Conservation (phyloP, 2,797 vertebrate genomes). For the Malacoctenus gilli region DNA sequence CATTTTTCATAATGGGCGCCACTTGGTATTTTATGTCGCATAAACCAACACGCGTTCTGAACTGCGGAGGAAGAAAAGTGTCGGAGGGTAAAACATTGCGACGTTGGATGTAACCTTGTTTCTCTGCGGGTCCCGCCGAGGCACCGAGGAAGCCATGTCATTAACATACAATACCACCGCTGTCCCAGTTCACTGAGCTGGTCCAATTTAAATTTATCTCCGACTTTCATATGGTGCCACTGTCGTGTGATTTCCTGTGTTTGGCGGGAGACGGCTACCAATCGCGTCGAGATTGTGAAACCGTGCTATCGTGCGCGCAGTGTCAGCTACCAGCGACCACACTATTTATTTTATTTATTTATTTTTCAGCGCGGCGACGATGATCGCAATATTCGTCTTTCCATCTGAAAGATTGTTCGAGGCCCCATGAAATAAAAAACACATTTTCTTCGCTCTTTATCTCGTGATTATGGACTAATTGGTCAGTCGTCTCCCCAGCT, state of each 20-base stretch:
- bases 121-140: conserved; percentile 11
- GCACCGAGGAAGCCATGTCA: conserved; percentile 30
- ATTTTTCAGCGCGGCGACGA: too few relatives aligned
- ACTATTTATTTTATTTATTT: too few relatives aligned
- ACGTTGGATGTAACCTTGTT: conserved; percentile 23
- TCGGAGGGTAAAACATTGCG: not conserved
- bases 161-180: conserved; percentile 55
- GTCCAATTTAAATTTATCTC: conserved; percentile 53
- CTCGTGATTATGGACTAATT: too few relatives aligned
- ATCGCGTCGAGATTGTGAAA: conserved; percentile 20
- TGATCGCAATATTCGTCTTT: too few relatives aligned
- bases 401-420: too few relatives aligned
- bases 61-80: too few relatives aligned
- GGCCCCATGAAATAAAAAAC: too few relatives aligned
- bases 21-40: conserved; percentile 1
- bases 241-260: conserved; percentile 32
- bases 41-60: conserved; percentile 17
- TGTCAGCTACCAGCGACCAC: conserved; percentile 1
- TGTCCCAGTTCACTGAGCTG: conserved; percentile 40
- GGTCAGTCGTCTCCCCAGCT: too few relatives aligned
- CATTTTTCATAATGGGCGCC: conserved; percentile 13
- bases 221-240: conserved; percentile 39
- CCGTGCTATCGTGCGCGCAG: conserved; percentile 10
- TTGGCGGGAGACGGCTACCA: conserved; percentile 4
- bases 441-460: too few relatives aligned